Conservation (phyloP, 2,888 invertebrate species). For the Polydrusus pterygomalis region DNA sequence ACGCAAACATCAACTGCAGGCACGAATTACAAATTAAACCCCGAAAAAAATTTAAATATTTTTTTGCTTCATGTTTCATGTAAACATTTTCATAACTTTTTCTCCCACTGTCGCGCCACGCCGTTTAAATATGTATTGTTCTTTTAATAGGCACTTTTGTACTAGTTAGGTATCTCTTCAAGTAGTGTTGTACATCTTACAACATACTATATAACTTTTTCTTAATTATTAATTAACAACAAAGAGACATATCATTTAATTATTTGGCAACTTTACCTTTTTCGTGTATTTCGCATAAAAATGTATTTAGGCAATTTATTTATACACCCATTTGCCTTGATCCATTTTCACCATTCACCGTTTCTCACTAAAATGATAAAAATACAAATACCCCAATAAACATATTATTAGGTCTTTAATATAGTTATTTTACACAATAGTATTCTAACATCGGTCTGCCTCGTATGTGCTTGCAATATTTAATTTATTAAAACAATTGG, state of each 20-base stretch:
- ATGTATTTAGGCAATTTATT: background rate
- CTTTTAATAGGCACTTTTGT: background rate
- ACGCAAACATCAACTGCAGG: too few species aligned
- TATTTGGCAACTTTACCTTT: slow-evolving; percentile 3
- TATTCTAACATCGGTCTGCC: background rate
- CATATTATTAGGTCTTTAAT: background rate
- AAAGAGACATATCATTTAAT: slow-evolving; percentile 1
- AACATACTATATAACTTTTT: background rate
- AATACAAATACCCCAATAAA: background rate
- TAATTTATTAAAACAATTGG: background rate
- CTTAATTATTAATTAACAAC: background rate
- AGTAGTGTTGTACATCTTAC: background rate
- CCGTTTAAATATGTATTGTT: background rate
- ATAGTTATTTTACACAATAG: background rate
- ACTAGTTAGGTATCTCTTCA: too few species aligned
- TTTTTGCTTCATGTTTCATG: too few species aligned
- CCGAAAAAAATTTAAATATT: too few species aligned
- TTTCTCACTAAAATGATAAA: background rate
- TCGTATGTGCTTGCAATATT: background rate
- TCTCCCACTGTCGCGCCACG: too few species aligned
- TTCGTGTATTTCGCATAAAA: slow-evolving; percentile 1
- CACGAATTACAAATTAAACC: too few species aligned
- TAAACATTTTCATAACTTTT: background rate
- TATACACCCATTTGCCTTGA: slow-evolving; percentile 13
- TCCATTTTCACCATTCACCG: slow-evolving; percentile 5